Base-by-base conservation (phyloP, 1,140 invertebrate genomes). In the Hypsibius dujardini region DNA sequence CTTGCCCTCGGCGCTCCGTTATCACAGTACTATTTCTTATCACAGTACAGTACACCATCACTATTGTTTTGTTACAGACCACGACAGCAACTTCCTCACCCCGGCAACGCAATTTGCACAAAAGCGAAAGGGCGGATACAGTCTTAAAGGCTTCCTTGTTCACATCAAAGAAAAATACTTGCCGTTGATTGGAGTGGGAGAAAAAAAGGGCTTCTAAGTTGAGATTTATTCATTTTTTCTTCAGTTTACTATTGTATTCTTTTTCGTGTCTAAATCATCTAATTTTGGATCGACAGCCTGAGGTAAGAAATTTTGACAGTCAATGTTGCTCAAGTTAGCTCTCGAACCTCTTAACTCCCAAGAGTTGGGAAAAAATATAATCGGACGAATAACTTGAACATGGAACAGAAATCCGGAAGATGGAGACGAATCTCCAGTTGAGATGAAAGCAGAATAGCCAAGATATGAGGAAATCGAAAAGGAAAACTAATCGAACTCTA, bases 141-240 rank as follows among this genome's bases (percentile, higher is more conserved):
- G 62, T 45, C 62, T 67, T 3, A 67, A 67, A 42, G 45, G 3
- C 45, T 67, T 67, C 45, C 42, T 67, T 7, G 45, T 42, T 12
- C 42, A 67, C 45, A 42, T 67, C 12, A 67, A 67, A 42, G 62
- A 67, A 42, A 42, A 67, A 15, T 67, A 67, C 42, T 45, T 67
- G 62, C 62, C 62, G 12, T 15, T 67, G 42, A 67, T 67, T 15
- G 62, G 62, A 12, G 3, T 67, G 12, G 62, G 62, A 12, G 62
- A 12, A 7, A 67, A 67, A 42, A 67, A 67, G 42, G 12, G 12
- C 45, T 67, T 67, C 42, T 67, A 42, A 67, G 3, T 15, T 67
- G 12, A 42, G 12, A 7, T 42, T 67, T 67, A 15, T 42, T 67
- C 12, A 67, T 15, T 12, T 15, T 28, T 28, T 28, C 28, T 28